Evolutionary conservation across 1,140 invertebrate species (phyloP), one percentile per base, ranked within the genome.

Genomic region (Helicoverpa armigera): DNA sequence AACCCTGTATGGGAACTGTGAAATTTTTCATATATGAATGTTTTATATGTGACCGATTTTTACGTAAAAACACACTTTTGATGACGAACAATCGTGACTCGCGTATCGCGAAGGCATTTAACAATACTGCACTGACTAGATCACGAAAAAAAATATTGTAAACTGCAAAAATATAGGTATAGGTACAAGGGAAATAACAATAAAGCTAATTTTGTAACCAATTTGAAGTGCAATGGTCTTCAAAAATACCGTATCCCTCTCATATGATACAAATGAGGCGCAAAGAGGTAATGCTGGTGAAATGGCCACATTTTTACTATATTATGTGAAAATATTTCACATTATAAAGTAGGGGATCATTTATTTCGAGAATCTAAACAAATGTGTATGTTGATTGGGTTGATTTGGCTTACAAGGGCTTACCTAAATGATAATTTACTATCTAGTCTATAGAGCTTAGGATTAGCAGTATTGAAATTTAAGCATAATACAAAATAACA

Each of bases 201-300:
- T 70, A 50, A 53, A 51, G 67, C 48, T 51, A 16, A 70, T 70
- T 70, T 70, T 51, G 67, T 18, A 35, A 48, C 67, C 67, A 51
- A 53, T 70, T 10, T 16, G 35, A 48, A 2, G 18, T 14, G 16
- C 67, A 70, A 70, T 53, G 67, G 67, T 7, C 48, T 16, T 53
- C 2, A 67, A 67, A 48, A 67, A 67, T 18, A 48, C 43, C 50
- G 50, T 29, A 53, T 35, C 35, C 35, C 35, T 35, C 35, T 35
- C 35, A 35, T 35, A 35, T 13, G 14, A 7, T 53, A 12, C 11
- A 50, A 70, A 70, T 70, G 67, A 29, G 18, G 67, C 50, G 16
- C 23, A 12, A 69, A 53, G 18, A 18, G 48, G 67, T 53, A 23
- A 18, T 70, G 51, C 50, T 12, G 4, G 1, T 51, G 2, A 14